Base-by-base conservation (phyloP, 2,888 invertebrate genomes). In the Rotaria socialis region DNA sequence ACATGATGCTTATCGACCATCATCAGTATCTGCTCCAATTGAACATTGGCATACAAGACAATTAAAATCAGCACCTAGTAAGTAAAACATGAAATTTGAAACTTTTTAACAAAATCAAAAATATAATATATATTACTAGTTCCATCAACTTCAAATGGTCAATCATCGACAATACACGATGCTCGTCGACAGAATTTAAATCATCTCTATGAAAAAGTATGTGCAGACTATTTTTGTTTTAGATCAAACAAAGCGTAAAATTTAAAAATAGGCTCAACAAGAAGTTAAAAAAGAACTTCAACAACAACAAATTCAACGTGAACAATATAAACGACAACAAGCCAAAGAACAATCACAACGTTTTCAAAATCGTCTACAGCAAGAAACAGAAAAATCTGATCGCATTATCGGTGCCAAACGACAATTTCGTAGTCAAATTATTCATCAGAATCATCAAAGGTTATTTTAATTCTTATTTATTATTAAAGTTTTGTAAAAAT, bases 281-380 rank as follows among this genome's bases (percentile, higher is more conserved):
- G 80, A 80, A 47, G 80, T 47, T 7, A 80, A 80, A 80, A 3
- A 43, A 43, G 80, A 80, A 80, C 80, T 80, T 80, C 80, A 80
- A n/a, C 43, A 80, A n/a, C 47, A 80, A 80, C 80, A 80, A n/a
- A 14, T 10, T 43, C 47, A 80, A 80, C 80, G 80, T 47, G 80
- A 80, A 11, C 80, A 80, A n/a, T 80, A 47, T 35, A 80, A 80
- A 80, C 43, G 24, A 80, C 80, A 47, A n/a, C 80, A 80, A 80
- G 80, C 47, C 0, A 80, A 80, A 47, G 80, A 80, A 24, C 80
- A 80, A 80, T 10, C 47, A 10, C 80, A 80, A 47, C 24, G 43
- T 47, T 47, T 47, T 80, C 47, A 43, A 47, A 80, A 80, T 80
- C 47, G 24, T 80, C 80, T 47, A 47, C 80, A 80, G 47, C 80